Base-by-base conservation (phyloP, 1,140 invertebrate species). In the Cotesia vestalis region DNA sequence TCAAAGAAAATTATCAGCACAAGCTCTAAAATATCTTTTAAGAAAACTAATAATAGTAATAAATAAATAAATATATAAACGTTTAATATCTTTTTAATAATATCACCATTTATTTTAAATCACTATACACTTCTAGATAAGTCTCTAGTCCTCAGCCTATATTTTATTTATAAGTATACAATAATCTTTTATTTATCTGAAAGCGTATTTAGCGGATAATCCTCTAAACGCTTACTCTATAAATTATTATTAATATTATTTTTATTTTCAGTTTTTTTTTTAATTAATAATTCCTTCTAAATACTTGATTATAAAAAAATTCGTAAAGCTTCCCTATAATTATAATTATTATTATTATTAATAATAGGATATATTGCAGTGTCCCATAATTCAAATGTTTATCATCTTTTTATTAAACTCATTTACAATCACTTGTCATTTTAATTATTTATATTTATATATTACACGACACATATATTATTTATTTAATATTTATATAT, bases 301-400 rank as follows among this genome's bases (percentile, higher is more conserved):
- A 66, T 55, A 51, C 17, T 51, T 70, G 20, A 66, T 69, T 55
- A 69, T 64, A 57, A 72, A 73, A 66, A 85, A 83, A 81, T 67
- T 79, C 79, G 77, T 83, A 83, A 85, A 84, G 79, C 80, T 82
- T 67, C 77, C 75, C 80, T 86, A 53, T 81, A 85, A 80, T 78
- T 81, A 81, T 27, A 27, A 27, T 27, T 27, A 27, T 27, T 27
- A 27, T 27, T 27, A 84, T 79, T 82, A 85, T 85, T 9, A 46
- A 11, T 46, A 46, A 46, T 82, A 84, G 78, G 80, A 76, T 85
- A 85, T 86, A 87, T 87, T 87, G 85, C 84, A 87, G 81, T 86
- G 81, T 84, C 85, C 85, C 83, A 85, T 46, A 46, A 46, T 46
- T 6, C 40, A 5, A 40, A 40, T 40, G 9, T 40, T 40, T 40